Evolutionary conservation across 2,797 vertebrate genomes (phyloP).

Genomic region (Dermochelys coriacea): DNA sequence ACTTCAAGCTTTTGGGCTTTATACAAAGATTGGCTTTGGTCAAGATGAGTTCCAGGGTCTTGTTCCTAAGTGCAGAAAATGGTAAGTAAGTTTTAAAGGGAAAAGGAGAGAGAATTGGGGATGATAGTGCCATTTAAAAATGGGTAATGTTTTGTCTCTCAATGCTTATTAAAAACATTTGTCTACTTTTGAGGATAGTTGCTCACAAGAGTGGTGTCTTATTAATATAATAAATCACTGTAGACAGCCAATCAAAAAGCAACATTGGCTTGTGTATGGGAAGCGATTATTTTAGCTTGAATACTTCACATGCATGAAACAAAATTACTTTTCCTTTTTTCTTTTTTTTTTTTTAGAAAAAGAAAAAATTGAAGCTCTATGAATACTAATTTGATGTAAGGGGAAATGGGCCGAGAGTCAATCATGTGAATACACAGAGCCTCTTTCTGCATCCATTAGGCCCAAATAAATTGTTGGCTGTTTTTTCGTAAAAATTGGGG

Average conservation of each 20-base stretch:
- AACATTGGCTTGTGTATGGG: neutral
- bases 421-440: rapidly evolving
- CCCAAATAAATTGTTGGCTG: neutral
- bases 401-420: neutral
- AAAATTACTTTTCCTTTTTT: neutral
- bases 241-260: neutral
- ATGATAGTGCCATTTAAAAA: neutral
- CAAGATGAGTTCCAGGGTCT: neutral
- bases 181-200: conserved; percentile 40
- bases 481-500: neutral
- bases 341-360: neutral
- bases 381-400: rapidly evolving
- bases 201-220: conserved; percentile 24
- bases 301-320: neutral
- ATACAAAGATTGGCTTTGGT: neutral
- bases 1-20: neutral
- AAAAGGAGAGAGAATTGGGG: neutral
- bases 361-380: rapidly evolving
- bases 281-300: neutral
- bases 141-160: neutral
- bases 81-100: neutral
- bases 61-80: neutral
- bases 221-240: conserved; percentile 62
- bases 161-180: conserved; percentile 59
- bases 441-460: neutral